Conservation (phyloP, 2,888 invertebrate species). For the Acrobasis consociella region DNA sequence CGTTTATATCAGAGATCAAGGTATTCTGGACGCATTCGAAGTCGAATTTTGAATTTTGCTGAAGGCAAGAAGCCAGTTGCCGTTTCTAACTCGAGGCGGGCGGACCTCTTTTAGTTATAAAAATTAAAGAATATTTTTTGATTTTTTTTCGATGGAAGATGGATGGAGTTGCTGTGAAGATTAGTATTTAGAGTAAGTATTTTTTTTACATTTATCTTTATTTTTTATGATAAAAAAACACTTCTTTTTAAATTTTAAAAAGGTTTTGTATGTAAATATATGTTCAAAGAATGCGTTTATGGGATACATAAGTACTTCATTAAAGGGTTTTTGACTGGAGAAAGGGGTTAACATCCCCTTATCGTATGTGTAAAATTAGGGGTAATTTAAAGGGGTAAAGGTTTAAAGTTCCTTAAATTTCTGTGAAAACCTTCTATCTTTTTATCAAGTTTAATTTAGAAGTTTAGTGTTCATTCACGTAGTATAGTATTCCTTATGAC, state of each 20-base stretch:
- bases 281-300: background rate
- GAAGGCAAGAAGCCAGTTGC: constrained; percentile 44
- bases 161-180: constrained; percentile 40
- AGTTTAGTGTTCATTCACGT: too few species aligned
- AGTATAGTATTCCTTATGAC: too few species aligned
- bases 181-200: constrained; percentile 59
- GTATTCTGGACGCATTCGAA: constrained; percentile 45
- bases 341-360: background rate
- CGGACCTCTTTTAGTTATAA: constrained; percentile 39
- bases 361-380: background rate
- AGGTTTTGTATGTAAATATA: constrained; percentile 2
- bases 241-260: background rate
- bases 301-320: background rate
- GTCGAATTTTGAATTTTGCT: constrained; percentile 44
- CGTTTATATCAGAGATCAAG: constrained; percentile 53
- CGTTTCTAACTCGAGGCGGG: constrained; percentile 40
- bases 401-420: background rate
- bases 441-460: too few species aligned
- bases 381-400: too few species aligned
- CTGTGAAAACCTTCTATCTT: background rate
- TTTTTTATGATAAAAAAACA: background rate
- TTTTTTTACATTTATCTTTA: constrained; percentile 23
- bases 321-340: background rate
- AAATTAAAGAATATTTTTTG: constrained; percentile 29
- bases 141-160: constrained; percentile 36